phyloP scores from a whole-genome alignment of 2,113 vertebrate genomes.

The Lophotis ruficrista region DNA sequence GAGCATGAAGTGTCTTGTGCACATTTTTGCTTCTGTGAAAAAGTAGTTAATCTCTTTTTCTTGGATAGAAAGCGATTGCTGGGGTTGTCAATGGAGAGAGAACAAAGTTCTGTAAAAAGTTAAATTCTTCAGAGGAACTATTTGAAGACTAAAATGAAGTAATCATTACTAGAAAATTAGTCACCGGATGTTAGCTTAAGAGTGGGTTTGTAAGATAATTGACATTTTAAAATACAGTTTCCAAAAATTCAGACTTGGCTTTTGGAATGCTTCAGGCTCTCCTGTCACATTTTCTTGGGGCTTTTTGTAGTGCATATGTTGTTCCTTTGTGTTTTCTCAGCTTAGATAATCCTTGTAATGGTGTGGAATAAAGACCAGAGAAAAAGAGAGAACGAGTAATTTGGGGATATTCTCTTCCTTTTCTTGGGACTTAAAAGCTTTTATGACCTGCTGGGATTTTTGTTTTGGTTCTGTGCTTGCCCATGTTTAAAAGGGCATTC shows the following conservation, averaged over 20 bases:
- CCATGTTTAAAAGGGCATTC: background rate
- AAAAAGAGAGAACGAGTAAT: background rate
- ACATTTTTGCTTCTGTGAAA: background rate
- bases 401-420: background rate
- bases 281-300: background rate
- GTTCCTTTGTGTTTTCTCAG: background rate
- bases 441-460: background rate
- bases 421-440: background rate
- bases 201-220: background rate
- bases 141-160: background rate
- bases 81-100: background rate
- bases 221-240: background rate
- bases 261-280: background rate
- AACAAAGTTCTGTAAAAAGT: background rate
- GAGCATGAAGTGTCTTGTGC: background rate
- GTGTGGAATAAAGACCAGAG: background rate
- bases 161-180: background rate
- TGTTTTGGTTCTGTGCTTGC: background rate
- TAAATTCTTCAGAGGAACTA: background rate
- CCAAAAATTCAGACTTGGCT: background rate
- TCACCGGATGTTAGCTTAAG: background rate
- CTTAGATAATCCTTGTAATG: background rate
- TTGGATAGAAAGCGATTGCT: rapidly evolving
- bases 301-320: background rate
- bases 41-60: background rate